These are phyloP conservation scores for Lineus longissimus DNA, from an alignment of 1,140 invertebrate genomes.

Conservation along the genomic window DNA sequence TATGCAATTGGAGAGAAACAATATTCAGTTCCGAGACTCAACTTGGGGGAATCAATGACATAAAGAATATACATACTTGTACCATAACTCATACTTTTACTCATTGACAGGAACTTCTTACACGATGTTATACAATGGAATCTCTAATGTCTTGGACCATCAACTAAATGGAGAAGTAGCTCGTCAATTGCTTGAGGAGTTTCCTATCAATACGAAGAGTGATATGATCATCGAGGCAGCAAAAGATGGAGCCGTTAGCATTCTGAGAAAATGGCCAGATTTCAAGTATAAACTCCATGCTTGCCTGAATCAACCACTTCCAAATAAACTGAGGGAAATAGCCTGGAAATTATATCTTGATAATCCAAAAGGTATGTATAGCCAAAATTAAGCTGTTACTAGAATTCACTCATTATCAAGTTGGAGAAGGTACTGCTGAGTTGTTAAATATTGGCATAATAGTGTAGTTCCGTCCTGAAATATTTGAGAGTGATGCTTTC, in stretches of 20 bases:
- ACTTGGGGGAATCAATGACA: too few relatives aligned
- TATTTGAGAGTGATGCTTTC: too few relatives aligned
- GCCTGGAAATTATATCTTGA: conserved; percentile 45
- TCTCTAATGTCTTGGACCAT: conserved; percentile 41
- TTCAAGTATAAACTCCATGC: conserved; percentile 45
- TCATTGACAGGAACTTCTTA: conserved; percentile 37
- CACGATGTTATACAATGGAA: conserved; percentile 34
- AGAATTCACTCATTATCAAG: too few relatives aligned
- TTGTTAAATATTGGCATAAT: too few relatives aligned
- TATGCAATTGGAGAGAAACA: neutral
- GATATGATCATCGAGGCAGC: conserved; percentile 39
- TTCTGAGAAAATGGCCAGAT: conserved; percentile 49
- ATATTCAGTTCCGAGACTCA: too few relatives aligned
- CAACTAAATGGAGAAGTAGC: conserved; percentile 49
- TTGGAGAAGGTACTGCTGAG: too few relatives aligned
- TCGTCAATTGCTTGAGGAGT: conserved; percentile 42
- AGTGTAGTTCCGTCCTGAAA: too few relatives aligned
- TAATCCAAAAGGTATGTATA: conserved; percentile 36
- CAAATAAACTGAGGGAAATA: conserved; percentile 33
- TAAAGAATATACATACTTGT: too few relatives aligned
- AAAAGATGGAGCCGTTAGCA: conserved; percentile 36
- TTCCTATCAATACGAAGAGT: conserved; percentile 42
- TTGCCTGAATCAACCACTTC: conserved; percentile 44
- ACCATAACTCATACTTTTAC: too few relatives aligned
- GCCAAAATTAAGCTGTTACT: neutral